Conservation (phyloP, 2,888 invertebrate genomes). For the Sicus ferrugineus region DNA sequence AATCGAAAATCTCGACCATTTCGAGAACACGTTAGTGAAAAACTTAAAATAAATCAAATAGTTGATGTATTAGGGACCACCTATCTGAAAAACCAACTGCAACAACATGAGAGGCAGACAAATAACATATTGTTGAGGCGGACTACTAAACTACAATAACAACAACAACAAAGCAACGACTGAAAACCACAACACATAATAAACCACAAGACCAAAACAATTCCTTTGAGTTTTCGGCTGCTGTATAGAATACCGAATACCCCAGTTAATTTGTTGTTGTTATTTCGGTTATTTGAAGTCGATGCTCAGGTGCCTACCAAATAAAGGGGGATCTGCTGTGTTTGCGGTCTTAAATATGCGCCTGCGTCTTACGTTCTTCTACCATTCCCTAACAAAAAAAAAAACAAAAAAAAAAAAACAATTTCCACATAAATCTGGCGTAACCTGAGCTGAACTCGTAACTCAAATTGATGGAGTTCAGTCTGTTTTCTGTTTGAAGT, state of each 20-base stretch:
- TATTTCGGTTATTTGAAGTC: not conserved
- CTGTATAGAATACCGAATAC: not conserved
- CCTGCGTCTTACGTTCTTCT: constrained; percentile 16
- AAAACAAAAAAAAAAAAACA: too few species aligned
- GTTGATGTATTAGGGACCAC: constrained; percentile 34
- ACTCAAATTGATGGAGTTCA: constrained; percentile 46
- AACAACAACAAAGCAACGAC: constrained; percentile 4
- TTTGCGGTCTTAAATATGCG: constrained; percentile 34
- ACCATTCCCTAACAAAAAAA: not conserved
- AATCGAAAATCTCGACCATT: constrained; percentile 19
- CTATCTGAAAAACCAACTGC: constrained; percentile 7
- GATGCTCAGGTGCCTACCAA: constrained; percentile 28
- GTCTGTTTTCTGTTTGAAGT: constrained; percentile 28
- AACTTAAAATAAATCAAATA: constrained; percentile 30
- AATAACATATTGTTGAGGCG: too few species aligned
- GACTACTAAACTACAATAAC: not conserved
- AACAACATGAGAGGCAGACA: not conserved
- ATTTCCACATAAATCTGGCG: not conserved
- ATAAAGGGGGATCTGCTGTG: constrained; percentile 32
- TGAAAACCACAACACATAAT: constrained; percentile 13
- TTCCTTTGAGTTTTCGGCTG: constrained; percentile 1
- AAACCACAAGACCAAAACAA: constrained; percentile 30
- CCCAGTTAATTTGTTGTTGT: constrained; percentile 24
- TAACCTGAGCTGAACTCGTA: constrained; percentile 48
- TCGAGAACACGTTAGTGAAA: constrained; percentile 22